Evolutionary conservation across 1,140 invertebrate genomes (phyloP), one percentile per base, ranked within the genome.

Genomic region (Telenomus remus): DNA sequence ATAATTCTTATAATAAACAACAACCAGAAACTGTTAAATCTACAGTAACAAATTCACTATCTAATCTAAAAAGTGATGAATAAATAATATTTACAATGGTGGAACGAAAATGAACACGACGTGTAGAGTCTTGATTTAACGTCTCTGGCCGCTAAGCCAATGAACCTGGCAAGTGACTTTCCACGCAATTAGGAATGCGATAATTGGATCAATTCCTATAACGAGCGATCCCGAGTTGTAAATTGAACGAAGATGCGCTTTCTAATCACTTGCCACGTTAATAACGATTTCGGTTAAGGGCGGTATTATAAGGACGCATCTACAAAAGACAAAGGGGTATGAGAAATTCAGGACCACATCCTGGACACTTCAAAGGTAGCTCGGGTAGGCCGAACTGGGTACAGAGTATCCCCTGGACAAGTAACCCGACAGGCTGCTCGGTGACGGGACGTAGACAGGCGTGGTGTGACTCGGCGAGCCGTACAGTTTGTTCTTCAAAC

Each of bases 401-500:
- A 27, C 44, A 49, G 39, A 11, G 14, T 70, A 70, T 46, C 60
- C 59, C 10, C 65, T 49, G 37, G 65, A 54, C 34, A 70, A 51
- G 19, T 69, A 66, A 5, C 65, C 56, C 0, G 73, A 57, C 5
- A 70, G 34, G 14, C 11, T 64, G 10, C 39, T 55, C n/a, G 73
- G 73, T 27, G 66, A 49, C 6, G 60, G 8, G 19, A 50, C 34
- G 47, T 76, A 76, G 39, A 50, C 9, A 4, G 66, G 66, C 5
- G 57, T 56, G 44, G 14, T 50, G 43, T 68, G 64, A n/a, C 57
- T 59, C 53, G 70, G 73, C 8, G 70, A 10, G 14, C 73, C 60
- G 46, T 70, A 76, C 37, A 76, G 27, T 37, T 76, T 70, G 46
- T 13, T 61, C 55, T 70, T 76, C 12, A 64, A 60, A 35, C 60